A percentile compares a stretch with the other conserved stretches of the same genome.
These are phyloP conservation scores for Odontamblyopus lacepedii DNA, from an alignment of 2,797 vertebrate species.

Conservation along the genomic window DNA sequence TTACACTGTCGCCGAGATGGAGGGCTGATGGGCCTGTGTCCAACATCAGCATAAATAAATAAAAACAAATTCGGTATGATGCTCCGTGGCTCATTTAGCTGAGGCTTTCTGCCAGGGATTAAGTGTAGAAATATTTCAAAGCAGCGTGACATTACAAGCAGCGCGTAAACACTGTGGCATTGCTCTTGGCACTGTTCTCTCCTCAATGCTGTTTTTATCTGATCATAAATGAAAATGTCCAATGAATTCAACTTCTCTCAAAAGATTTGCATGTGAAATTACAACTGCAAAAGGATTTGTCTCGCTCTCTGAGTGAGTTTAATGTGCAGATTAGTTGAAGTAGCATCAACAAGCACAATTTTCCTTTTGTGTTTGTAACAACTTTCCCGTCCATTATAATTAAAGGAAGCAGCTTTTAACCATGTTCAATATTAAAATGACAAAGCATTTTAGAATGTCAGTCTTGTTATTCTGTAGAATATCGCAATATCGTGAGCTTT, in stretches of 20 bases:
- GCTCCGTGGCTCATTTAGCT: neutral
- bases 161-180: neutral
- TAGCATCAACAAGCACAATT: too few species aligned
- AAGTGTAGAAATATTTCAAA: neutral
- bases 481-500: too few species aligned
- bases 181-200: neutral
- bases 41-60: neutral
- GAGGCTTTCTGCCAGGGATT: neutral
- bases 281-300: neutral
- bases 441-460: too few species aligned
- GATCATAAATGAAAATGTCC: neutral
- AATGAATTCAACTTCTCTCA: neutral
- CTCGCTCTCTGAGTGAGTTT: too few species aligned
- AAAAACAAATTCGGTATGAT: slow-evolving; percentile 1
- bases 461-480: too few species aligned
- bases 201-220: neutral
- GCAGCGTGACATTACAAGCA: neutral
- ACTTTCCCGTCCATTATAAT: too few species aligned
- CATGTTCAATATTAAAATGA: too few species aligned
- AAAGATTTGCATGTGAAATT: neutral
- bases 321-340: too few species aligned
- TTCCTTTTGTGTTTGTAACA: too few species aligned
- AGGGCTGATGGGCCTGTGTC: neutral
- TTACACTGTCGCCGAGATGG: neutral
- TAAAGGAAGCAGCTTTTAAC: too few species aligned